Evolutionary conservation across 2,113 vertebrate species (phyloP).

Genomic region (Nycticebus coucang): DNA sequence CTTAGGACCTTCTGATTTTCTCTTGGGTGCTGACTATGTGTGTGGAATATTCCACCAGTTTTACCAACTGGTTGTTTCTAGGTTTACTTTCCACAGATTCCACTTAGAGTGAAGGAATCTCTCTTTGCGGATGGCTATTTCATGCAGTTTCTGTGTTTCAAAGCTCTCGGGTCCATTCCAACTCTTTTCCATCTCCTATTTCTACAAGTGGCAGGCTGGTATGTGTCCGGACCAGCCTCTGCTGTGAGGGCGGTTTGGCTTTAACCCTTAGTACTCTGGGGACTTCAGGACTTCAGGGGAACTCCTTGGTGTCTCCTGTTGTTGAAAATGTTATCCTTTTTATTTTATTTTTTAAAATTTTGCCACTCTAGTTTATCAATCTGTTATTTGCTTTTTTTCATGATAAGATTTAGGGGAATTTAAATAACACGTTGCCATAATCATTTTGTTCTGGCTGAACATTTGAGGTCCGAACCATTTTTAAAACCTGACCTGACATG

Average conservation of each 20-base stretch:
- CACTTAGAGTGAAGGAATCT: not conserved
- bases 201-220: not conserved
- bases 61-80: not conserved
- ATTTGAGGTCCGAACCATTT: not conserved
- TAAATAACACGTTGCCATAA: not conserved
- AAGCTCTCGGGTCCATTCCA: not conserved
- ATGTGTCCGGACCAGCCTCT: not conserved
- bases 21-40: not conserved
- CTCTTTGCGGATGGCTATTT: not conserved
- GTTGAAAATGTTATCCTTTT: not conserved
- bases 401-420: not conserved
- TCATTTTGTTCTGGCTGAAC: not conserved
- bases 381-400: not conserved
- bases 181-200: not conserved
- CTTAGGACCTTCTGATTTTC: not conserved
- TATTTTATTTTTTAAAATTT: not conserved
- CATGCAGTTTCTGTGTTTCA: not conserved
- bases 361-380: not conserved
- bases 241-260: not conserved
- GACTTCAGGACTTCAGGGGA: not conserved
- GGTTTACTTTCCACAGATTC: not conserved
- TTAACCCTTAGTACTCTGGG: not conserved
- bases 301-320: not conserved
- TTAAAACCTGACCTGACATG: slow-evolving; percentile 16
- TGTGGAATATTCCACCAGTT: not conserved